Percentiles rank a stretch among this genome's conserved stretches.
phyloP scores from a whole-genome alignment of 2,113 vertebrate genomes.

The Neodontobutis hainanensis region DNA sequence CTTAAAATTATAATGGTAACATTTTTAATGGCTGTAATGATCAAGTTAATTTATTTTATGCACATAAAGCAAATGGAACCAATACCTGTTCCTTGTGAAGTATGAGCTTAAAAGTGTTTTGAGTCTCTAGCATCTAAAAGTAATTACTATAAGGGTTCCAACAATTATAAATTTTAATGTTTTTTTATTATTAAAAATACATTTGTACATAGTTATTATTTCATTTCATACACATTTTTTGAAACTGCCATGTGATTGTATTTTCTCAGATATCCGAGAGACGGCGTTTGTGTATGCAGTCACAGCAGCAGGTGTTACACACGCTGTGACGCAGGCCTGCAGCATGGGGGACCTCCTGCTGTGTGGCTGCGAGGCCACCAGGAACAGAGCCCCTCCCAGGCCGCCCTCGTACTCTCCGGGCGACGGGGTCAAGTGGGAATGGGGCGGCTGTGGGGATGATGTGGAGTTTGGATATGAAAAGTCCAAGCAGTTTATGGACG shows the following conservation, averaged over 20 bases:
- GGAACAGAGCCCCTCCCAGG: constrained; percentile 81
- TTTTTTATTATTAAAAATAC: too few relatives aligned
- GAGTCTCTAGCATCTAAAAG: too few relatives aligned
- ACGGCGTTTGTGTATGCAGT: constrained; percentile 97
- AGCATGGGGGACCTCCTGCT: constrained; percentile 96
- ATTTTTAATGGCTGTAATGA: too few relatives aligned
- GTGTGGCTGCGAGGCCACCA: constrained; percentile 92
- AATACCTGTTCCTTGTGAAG: too few relatives aligned
- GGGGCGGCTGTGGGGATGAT: constrained; percentile 96
- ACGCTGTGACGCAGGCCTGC: constrained; percentile 96
- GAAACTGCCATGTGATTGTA: neutral
- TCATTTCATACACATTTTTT: too few relatives aligned
- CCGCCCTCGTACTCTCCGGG: constrained; percentile 62
- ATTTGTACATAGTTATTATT: too few relatives aligned
- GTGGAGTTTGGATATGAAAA: constrained; percentile 97
- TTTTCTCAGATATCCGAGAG: constrained; percentile 88
- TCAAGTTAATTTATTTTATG: too few relatives aligned
- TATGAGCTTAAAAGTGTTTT: too few relatives aligned
- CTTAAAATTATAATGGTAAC: too few relatives aligned
- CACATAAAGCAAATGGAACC: too few relatives aligned
- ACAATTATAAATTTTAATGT: too few relatives aligned
- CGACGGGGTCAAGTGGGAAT: constrained; percentile 91
- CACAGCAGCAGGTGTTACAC: constrained; percentile 91
- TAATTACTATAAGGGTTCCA: too few relatives aligned
- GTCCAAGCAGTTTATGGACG: constrained; percentile 96